Evolutionary conservation across 2,888 invertebrate species (phyloP).

Genomic region (Pachymerium ferrugineum): DNA sequence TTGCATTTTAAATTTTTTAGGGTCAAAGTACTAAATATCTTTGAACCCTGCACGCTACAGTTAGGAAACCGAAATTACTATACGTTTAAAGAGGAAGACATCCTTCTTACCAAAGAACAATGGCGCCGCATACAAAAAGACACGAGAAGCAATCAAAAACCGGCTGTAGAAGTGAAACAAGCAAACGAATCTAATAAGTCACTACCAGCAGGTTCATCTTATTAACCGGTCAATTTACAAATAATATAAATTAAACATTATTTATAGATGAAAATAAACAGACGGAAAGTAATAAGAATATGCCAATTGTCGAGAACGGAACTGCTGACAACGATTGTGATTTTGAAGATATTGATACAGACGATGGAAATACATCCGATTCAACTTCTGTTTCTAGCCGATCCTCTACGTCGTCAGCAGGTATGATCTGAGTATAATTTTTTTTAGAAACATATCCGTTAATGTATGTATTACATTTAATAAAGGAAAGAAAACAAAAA

Average conservation of each 20-base stretch:
- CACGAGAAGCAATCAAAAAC: background rate
- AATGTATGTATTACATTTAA: constrained; percentile 5
- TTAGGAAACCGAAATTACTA: constrained; percentile 83
- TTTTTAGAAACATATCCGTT: background rate
- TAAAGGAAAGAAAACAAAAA: constrained; percentile 44
- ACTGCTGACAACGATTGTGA: constrained; percentile 43
- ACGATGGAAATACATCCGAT: constrained; percentile 50
- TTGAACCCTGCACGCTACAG: constrained; percentile 80
- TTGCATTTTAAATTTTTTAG: too few relatives aligned
- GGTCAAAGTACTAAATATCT: constrained; percentile 75
- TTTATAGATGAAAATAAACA: background rate
- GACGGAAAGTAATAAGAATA: background rate
- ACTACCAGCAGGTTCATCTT: background rate
- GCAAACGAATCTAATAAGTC: background rate
- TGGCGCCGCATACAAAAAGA: constrained; percentile 57
- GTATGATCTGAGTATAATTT: constrained; percentile 36
- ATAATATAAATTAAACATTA: background rate
- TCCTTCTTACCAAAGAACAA: constrained; percentile 66
- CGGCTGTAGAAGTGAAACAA: constrained; percentile 16
- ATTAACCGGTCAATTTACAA: background rate
- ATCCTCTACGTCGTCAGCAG: constrained; percentile 42
- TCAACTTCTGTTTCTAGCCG: constrained; percentile 47
- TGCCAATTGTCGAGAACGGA: constrained; percentile 45
- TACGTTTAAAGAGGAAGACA: constrained; percentile 68
- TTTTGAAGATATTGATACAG: constrained; percentile 49